Base-by-base conservation (phyloP, 2,113 vertebrate species). In the Brachirus orientalis region DNA sequence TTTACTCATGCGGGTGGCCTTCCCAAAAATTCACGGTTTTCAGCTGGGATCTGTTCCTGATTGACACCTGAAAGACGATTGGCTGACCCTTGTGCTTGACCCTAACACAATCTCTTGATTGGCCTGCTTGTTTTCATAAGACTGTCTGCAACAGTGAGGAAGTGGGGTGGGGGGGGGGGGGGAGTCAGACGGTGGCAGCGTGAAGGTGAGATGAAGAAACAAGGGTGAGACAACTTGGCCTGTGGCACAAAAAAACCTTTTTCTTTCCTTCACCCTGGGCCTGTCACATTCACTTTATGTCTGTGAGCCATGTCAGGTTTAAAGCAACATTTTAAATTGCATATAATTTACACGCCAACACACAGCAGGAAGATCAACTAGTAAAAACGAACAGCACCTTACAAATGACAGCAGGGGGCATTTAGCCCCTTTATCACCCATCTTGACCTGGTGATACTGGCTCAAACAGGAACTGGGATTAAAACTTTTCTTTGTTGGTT, bases 121-220 rank as follows among this genome's bases (percentile, higher is more conserved):
- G 70, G 72, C 19, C 85, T 85, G 90, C 82, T 93, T 92, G 79
- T 92, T 92, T 89, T 91, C 70, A 80, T 83, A 80, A 74, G 83
- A 84, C 84, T 86, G 68, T 41, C 63, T 70, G 71, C 82, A 81
- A 80, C 45, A 2, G 63, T 8, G 41, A 51, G 77, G 69, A 67
- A 28, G 71, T 7, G 72, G 66, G 60, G 58, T 28, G 28, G 71
- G 19, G 54, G 64, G 19, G 60, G 45, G 44, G 14, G 52, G 13
- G n/a, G n/a, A n/a, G 67, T 67, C 52, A 20, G 54, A 36, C 54
- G 35, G 13, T 2, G 19, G 43, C 36, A 52, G 47, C 59, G 10
- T 20, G 33, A 16, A 51, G 48, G 53, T 65, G 64, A 63, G 65
- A 69, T 38, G 63, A 63, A 68, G 69, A 45, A 69, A 69, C 9